A percentile compares a stretch with the other conserved stretches of the same genome.
phyloP scores from a whole-genome alignment of 2,113 vertebrate species.

The Polypterus senegalus region DNA sequence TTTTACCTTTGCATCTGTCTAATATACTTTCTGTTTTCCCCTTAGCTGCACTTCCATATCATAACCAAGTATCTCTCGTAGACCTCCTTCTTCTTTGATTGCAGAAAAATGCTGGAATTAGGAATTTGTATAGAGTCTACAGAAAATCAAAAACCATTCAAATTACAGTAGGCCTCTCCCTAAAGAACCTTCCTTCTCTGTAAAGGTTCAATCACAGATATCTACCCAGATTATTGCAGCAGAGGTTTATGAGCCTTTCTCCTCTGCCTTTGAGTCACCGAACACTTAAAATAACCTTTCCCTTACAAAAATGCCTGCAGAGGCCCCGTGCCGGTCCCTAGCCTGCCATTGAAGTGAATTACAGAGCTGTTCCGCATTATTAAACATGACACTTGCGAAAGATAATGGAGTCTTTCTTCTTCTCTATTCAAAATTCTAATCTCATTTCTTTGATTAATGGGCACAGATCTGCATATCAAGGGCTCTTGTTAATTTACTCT shows the following conservation, averaged over 20 bases:
- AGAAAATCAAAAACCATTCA: too few relatives aligned
- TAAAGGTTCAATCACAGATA: too few relatives aligned
- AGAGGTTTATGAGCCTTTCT: conserved; percentile 1
- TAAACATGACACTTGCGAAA: conserved; percentile 64
- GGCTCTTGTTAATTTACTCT: conserved; percentile 57
- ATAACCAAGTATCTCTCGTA: too few relatives aligned
- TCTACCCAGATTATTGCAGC: too few relatives aligned
- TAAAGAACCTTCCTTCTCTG: too few relatives aligned
- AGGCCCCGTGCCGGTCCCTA: conserved; percentile 14
- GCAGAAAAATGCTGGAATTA: too few relatives aligned
- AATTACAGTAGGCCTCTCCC: too few relatives aligned
- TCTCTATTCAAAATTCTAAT: conserved; percentile 70
- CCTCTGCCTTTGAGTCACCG: conserved; percentile 23
- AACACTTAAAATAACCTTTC: conserved; percentile 20
- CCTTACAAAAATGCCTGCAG: conserved; percentile 8
- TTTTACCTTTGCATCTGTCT: too few relatives aligned
- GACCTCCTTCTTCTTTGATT: too few relatives aligned
- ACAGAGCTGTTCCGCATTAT: conserved; percentile 55
- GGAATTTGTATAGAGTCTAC: too few relatives aligned
- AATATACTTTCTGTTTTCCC: too few relatives aligned
- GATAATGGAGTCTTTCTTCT: conserved; percentile 68
- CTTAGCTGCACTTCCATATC: too few relatives aligned
- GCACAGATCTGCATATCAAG: conserved; percentile 64
- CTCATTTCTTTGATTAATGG: conserved; percentile 70
- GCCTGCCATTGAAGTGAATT: conserved; percentile 46